Percentiles rank a stretch among this genome's conserved stretches.
Evolutionary conservation across 2,888 invertebrate species (phyloP).

Genomic region (Dolomedes plantarius): DNA sequence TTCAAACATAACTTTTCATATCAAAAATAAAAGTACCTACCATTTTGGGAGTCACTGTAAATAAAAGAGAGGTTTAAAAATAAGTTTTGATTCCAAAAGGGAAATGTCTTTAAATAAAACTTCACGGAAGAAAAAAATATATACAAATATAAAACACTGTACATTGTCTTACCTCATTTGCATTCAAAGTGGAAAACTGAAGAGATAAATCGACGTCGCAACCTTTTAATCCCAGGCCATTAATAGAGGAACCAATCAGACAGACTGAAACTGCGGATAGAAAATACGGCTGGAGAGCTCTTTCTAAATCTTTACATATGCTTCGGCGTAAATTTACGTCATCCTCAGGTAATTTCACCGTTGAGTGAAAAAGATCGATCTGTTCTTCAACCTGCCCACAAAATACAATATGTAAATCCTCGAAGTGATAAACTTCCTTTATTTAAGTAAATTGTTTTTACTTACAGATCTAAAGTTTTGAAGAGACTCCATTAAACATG

Average conservation of each 20-base stretch:
- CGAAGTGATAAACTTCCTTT: no score
- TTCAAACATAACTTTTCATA: no score
- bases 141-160: no score
- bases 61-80: no score
- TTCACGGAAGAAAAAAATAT: no score
- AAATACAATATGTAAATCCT: not conserved
- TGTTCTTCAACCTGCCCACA: constrained; percentile 36
- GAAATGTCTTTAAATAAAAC: no score
- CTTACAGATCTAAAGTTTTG: not conserved
- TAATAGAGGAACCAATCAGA: constrained; percentile 42
- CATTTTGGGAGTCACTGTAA: no score
- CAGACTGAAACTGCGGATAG: not conserved
- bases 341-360: constrained; percentile 31
- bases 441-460: no score
- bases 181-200: not conserved
- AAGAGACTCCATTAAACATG: not conserved
- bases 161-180: not conserved
- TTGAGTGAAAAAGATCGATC: constrained; percentile 34
- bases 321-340: constrained; percentile 20
- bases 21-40: no score
- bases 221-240: constrained; percentile 41
- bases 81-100: no score
- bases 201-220: constrained; percentile 63
- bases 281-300: constrained; percentile 16
- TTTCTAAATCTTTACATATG: constrained; percentile 22